These are phyloP conservation scores for Paramuricea clavata DNA, from an alignment of 92 coral and sea anemone species.

Conservation along the genomic window DNA sequence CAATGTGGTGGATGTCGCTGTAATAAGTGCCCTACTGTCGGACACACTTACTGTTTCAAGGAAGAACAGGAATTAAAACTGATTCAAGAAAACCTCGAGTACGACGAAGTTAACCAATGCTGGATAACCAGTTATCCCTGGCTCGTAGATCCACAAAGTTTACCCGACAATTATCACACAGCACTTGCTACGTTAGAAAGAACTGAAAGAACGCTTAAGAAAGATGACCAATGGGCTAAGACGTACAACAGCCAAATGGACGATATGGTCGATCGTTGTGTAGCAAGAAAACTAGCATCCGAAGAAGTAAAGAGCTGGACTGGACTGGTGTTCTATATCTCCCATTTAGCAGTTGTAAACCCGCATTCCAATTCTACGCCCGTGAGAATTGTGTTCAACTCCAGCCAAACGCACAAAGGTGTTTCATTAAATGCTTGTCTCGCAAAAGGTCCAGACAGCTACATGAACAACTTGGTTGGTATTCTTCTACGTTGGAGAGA, in stretches of 20 bases:
- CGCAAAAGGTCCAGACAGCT: constrained; percentile 74
- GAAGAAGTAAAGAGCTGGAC: constrained; percentile 65
- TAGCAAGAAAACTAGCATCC: constrained; percentile 61
- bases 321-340: constrained; percentile 70
- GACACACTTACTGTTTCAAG: constrained; percentile 71
- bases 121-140: constrained; percentile 84
- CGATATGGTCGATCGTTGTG: constrained; percentile 75
- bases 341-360: constrained; percentile 76
- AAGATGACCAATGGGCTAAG: constrained; percentile 66
- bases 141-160: constrained; percentile 60
- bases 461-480: constrained; percentile 72
- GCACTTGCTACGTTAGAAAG: constrained; percentile 68
- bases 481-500: constrained; percentile 71
- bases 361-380: constrained; percentile 69
- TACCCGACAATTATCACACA: constrained; percentile 73
- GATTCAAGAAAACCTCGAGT: constrained; percentile 72
- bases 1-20: constrained; percentile 76
- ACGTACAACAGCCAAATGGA: constrained; percentile 74
- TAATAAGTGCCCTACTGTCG: constrained; percentile 74
- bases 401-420: constrained; percentile 40
- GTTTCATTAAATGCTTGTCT: constrained; percentile 34
- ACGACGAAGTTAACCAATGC: constrained; percentile 64
- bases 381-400: constrained; percentile 71
- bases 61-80: constrained; percentile 76
- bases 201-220: constrained; percentile 72